These are phyloP conservation scores for Mustela lutreola DNA, from an alignment of 2,113 vertebrate species.

Conservation along the genomic window DNA sequence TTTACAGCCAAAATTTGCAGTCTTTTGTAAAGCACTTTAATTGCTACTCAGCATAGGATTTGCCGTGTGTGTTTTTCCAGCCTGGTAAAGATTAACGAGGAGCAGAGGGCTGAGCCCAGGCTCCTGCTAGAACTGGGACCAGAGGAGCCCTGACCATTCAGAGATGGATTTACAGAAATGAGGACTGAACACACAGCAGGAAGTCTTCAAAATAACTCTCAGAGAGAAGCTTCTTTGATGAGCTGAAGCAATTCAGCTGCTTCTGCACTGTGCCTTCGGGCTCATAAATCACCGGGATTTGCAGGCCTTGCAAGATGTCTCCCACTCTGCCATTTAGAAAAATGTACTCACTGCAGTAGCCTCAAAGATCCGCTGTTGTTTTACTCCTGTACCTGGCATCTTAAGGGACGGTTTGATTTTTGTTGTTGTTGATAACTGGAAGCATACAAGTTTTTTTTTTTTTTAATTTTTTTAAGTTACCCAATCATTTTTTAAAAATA, in stretches of 20 bases:
- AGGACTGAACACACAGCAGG: slow-evolving; percentile 64
- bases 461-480: too few species aligned
- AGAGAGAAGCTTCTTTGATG: slow-evolving; percentile 74
- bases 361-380: not conserved
- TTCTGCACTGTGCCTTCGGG: not conserved
- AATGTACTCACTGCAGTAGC: not conserved
- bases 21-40: slow-evolving; percentile 57
- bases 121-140: not conserved
- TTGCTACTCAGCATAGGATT: slow-evolving; percentile 47
- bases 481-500: not conserved
- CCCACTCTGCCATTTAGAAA: not conserved
- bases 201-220: slow-evolving; percentile 65
- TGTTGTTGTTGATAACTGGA: slow-evolving; percentile 27
- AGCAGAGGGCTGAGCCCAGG: slow-evolving; percentile 8
- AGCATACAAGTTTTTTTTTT: not conserved
- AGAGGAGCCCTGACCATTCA: slow-evolving; percentile 44
- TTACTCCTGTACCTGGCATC: not conserved
- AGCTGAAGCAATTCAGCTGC: slow-evolving; percentile 61
- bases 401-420: slow-evolving; percentile 52
- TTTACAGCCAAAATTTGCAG: slow-evolving; percentile 56
- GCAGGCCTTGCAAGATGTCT: slow-evolving; percentile 56
- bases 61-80: slow-evolving; percentile 56
- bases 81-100: slow-evolving; percentile 35
- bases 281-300: slow-evolving; percentile 72
- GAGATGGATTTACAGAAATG: slow-evolving; percentile 55